These are phyloP conservation scores for Limnodromus scolopaceus DNA, from an alignment of 2,797 vertebrate species.

Conservation along the genomic window DNA sequence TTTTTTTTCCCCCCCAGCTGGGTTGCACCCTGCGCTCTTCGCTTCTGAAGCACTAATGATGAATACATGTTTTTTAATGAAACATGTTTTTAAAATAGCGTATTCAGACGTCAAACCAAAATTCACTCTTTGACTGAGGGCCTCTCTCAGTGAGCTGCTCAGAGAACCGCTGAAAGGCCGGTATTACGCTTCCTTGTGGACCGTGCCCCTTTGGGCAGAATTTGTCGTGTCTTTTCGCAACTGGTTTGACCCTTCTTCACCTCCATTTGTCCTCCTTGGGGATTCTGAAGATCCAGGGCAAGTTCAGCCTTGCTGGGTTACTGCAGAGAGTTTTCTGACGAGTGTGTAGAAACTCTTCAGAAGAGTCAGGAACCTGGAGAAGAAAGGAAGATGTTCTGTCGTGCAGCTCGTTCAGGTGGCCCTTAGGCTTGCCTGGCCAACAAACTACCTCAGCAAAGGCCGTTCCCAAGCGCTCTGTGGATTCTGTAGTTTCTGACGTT, in stretches of 20 bases:
- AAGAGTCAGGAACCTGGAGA: constrained; percentile 18
- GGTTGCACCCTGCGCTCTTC: neutral
- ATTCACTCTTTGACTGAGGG: neutral
- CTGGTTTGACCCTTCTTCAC: neutral
- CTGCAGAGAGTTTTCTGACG: neutral
- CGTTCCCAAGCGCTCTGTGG: neutral
- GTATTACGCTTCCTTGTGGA: neutral
- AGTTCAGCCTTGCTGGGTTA: neutral
- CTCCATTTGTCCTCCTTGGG: neutral
- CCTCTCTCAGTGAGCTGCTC: neutral
- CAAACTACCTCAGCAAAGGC: constrained; percentile 61
- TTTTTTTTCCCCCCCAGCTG: neutral
- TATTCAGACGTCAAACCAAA: neutral
- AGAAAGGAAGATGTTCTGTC: neutral
- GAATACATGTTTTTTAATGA: neutral
- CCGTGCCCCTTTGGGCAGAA: neutral
- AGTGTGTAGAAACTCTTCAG: neutral
- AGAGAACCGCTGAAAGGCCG: neutral
- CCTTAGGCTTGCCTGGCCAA: constrained; percentile 1
- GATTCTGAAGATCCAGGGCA: constrained; percentile 13
- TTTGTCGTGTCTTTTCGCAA: neutral
- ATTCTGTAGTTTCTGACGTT: constrained; percentile 15
- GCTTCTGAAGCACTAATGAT: neutral
- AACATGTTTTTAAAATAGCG: neutral
- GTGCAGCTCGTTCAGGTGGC: neutral